These are phyloP conservation scores for Propithecus coquereli DNA, from an alignment of 2,113 vertebrate genomes.

Conservation along the genomic window DNA sequence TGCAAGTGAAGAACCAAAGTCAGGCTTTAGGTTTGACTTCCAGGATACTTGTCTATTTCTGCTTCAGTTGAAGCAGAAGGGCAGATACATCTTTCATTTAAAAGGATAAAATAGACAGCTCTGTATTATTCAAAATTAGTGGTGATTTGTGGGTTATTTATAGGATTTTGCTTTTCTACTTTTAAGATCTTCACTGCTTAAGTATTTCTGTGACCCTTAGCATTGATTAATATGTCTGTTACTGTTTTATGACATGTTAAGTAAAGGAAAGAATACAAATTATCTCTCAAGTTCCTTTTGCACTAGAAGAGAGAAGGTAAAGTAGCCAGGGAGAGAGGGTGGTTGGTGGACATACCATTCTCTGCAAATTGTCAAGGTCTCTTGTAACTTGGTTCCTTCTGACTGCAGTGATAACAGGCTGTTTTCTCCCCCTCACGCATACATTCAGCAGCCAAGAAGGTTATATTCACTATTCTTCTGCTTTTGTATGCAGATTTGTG, in stretches of 20 bases:
- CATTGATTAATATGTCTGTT: neutral
- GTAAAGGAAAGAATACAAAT: neutral
- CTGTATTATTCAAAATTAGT: neutral
- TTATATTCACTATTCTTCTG: conserved; percentile 32
- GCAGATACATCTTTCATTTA: neutral
- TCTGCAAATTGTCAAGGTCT: neutral
- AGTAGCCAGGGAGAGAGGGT: neutral
- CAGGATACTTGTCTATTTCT: neutral
- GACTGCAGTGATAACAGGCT: neutral
- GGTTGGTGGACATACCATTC: neutral
- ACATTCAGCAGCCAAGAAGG: neutral
- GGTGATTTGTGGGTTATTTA: neutral
- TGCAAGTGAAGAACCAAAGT: neutral
- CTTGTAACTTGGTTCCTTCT: neutral
- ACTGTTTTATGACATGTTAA: neutral
- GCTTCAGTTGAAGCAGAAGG: neutral
- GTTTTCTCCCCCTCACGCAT: neutral
- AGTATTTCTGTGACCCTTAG: neutral
- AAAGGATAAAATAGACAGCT: neutral
- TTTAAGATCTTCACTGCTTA: neutral
- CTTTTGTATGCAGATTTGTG: neutral
- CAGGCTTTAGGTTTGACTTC: neutral
- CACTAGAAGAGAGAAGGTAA: neutral
- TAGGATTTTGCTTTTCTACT: neutral
- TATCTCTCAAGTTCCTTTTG: neutral